Base-by-base conservation (phyloP, 2,797 vertebrate genomes). In the Bradypodion ventrale region DNA sequence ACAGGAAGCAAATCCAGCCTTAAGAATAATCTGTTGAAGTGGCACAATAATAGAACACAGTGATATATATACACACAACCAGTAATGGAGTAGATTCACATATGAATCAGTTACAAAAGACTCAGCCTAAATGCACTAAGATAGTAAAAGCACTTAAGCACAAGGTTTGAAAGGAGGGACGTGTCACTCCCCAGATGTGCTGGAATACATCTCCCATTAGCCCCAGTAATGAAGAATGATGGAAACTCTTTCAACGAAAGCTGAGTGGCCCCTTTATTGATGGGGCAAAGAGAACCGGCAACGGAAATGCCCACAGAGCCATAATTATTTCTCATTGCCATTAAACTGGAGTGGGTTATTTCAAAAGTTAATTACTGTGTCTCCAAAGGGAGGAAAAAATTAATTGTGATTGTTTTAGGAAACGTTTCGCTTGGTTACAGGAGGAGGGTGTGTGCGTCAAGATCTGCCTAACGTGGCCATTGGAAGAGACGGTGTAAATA, bases 401-500 rank as follows among this genome's bases (percentile, higher is more conserved):
- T 68, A 72, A 83, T 80, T 78, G 37, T 87, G 83, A 85, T 75
- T 87, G 75, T 84, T 91, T 89, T 73, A 60, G 78, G 84, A 90
- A 87, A 62, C 0, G 2, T 59, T 83, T 75, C 83, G 60, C 59
- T 90, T 82, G 83, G 82, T 72, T 90, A 77, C 74, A 77, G 19
- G 65, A 75, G 85, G 44, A 63, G n/a, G 62, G 66, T n/a, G n/a
- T n/a, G n/a, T n/a, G n/a, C 80, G 66, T 56, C 27, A 76, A 35
- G 6, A 73, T 16, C 52, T 87, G n/a, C 78, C 8, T 32, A 49
- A 78, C 66, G 68, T 79, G 79, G 68, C 63, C 65, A 79, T 90
- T 21, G 12, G 85, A 87, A 60, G 83, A 66, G 78, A 68, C 83
- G 86, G 81, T 75, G 88, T 91, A 91, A 93, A 89, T 93, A 89